Evolutionary conservation across 2,888 invertebrate genomes (phyloP), one percentile per base, ranked within the genome.

Genomic region (Apodemia zela): DNA sequence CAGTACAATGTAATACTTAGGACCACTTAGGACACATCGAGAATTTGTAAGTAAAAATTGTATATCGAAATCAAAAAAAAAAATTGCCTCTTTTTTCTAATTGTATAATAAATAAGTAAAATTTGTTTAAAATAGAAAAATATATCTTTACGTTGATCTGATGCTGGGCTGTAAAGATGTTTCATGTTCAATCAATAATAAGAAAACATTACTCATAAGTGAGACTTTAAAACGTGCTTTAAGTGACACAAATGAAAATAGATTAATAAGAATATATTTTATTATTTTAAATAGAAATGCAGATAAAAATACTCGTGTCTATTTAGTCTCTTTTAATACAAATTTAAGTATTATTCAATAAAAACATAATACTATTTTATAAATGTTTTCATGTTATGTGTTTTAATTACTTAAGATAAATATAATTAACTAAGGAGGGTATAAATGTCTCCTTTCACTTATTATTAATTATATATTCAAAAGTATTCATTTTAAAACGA

Each of bases 331-430:
- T 51, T 51, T 51, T 51, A 51, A 51, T 21, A 38, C 38, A 61
- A 13, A 21, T 35, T 42, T 21, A 38, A 45, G 45, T 62, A 58
- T 42, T n/a, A 57, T 58, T 58, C 29, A 62, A 58, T 29, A 49
- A 35, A 57, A 25, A 58, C 38, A 11, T 57, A 62, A 47, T 45
- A 62, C 62, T 62, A 62, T 62, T 62, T 62, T 62, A 45, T 62
- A 62, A 59, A 59, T 59, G 42, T 59, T 59, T 59, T 59, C 18
- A 38, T 42, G 59, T 38, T 59, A 42, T 42, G 35, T 17, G 42
- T 15, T 59, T 59, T 42, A 59, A 42, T 35, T 45, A 17, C 59
- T 59, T 51, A 51, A 51, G 18, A 51, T 51, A 51, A 60, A 60
- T 60, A 60, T 18, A 21, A 60, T 60, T 51, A 51, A 51, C 17